Base-by-base conservation (phyloP, 35 echinoderm and acorn worm genomes). In the Eucidaris tribuloides region DNA sequence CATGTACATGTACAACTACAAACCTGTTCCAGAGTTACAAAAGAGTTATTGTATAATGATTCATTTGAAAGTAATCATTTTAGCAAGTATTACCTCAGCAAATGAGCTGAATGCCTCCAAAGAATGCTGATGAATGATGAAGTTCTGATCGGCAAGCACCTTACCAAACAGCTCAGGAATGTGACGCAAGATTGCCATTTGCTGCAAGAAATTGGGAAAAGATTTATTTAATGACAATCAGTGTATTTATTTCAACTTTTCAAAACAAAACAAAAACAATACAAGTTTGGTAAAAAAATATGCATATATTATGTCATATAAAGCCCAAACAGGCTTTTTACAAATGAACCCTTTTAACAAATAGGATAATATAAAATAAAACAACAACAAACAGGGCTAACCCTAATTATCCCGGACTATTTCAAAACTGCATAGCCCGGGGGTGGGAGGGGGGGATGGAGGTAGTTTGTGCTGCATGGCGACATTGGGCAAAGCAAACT, bases 71-170 rank as follows among this genome's bases (percentile, higher is more conserved):
- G 31, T 20, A 7, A 77, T n/a, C 31, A 14, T 7, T 20, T 3
- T 36, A 5, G 24, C 20, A 14, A 2, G 14, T n/a, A 17, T 80
- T 61, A 93, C 91, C 91, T 93, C 91, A 44, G 84, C 91, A 88
- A 93, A 93, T 39, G 24, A 46, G 83, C 91, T 93, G 85, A 93
- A 93, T 2, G 91, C 85, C 78, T 93, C 71, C 80, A 93, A 44
- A 4, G 84, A 50, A 5, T 88, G 42, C 79, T 93, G 91, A 28
- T 65, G 91, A 42, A 93, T 44, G 45, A 93, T 31, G 23, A 25
- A 72, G 40, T 79, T 72, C 7, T 40, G 1, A 62, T 83, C 91
- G 42, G 66, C 43, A 5, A 93, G 48, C 15, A 93, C 38, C 2
- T 46, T 82, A 19, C 79, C 81, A 83, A 93, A 93, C 37, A 88